Evolutionary conservation across 2,113 vertebrate species (phyloP).

Genomic region (Boleophthalmus pectinirostris): DNA sequence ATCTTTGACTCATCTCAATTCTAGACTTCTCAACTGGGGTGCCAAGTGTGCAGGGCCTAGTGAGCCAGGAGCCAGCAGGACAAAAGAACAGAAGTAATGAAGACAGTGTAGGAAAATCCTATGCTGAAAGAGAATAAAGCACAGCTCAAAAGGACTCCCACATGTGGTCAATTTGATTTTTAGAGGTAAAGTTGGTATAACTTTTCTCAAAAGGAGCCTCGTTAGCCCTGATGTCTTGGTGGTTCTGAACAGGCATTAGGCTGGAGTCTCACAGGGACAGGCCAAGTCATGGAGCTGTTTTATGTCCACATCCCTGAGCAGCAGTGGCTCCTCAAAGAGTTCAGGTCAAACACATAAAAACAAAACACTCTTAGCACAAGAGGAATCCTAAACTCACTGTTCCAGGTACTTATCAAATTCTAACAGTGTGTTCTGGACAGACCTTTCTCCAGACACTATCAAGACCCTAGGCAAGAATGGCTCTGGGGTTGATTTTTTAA

Average conservation of each 20-base stretch:
- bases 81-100: too few relatives aligned
- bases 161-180: not conserved
- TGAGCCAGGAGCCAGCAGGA: too few relatives aligned
- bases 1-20: conserved; percentile 43
- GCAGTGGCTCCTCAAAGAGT: conserved; percentile 25
- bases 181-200: conserved; percentile 1
- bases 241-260: conserved; percentile 19
- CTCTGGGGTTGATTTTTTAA: too few relatives aligned
- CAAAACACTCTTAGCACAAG: conserved; percentile 10
- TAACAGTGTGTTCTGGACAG: conserved; percentile 14
- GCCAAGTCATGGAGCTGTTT: conserved; percentile 12
- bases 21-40: conserved; percentile 18
- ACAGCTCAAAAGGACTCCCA: conserved; percentile 6
- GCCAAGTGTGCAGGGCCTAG: conserved; percentile 9
- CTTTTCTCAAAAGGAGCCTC: conserved; percentile 25
- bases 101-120: not conserved
- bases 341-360: conserved; percentile 22
- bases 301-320: conserved; percentile 24
- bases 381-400: conserved; percentile 20
- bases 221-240: conserved; percentile 14
- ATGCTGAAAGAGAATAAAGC: conserved; percentile 2
- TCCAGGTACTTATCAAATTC: conserved; percentile 24
- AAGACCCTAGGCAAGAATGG: too few relatives aligned
- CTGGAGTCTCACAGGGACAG: conserved; percentile 27
- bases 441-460: too few relatives aligned